Evolutionary conservation across 2,888 invertebrate genomes (phyloP), one percentile per base, ranked within the genome.

Genomic region (Hermodice carunculata): DNA sequence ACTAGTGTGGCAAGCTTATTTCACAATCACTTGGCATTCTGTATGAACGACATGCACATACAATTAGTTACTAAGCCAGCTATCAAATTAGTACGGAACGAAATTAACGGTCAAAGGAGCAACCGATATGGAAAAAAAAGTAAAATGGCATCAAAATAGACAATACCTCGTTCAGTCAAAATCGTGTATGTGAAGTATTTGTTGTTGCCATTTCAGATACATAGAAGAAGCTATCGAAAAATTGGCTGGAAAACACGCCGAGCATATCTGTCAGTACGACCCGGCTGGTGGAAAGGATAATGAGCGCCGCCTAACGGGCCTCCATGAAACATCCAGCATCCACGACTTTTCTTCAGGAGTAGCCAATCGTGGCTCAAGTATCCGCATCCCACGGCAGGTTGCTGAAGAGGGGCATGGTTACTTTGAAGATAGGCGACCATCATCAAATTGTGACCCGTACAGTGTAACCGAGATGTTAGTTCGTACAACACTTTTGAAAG

Each of bases 211-310:
- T 87, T 87, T 1, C 86, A 94, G 93, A 79, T 94, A 92, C 82
- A 98, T 98, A 78, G 94, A 98, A 86, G 92, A 92, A 79, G 98
- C 98, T 1, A 97, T 98, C 80, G 95, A 96, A 86, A 95, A 94
- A 86, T 89, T 99, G 74, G 93, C 95, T 71, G 93, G 94, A 82
- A 92, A 93, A 73, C 98, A 98, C 86, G 90, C 92, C 78, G 91
- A 94, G 73, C 98, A 98, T 86, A 98, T 99, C 86, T 92, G 93
- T 83, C 95, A 95, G 72, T 98, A 98, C 86, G 98, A 98, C 87
- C 98, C 97, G 17, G 92, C 94, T 72, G 93, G 94, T 80, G 98
- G 98, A 66, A 93, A 93, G 85, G 98, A 98, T 89, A 98, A 98
- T 87, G 95, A 94, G 85, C 91, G 98, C 71, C 91, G 98, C 73